Evolutionary conservation across 2,888 invertebrate genomes (phyloP).

Genomic region (Ommatoiulus sabulosus): DNA sequence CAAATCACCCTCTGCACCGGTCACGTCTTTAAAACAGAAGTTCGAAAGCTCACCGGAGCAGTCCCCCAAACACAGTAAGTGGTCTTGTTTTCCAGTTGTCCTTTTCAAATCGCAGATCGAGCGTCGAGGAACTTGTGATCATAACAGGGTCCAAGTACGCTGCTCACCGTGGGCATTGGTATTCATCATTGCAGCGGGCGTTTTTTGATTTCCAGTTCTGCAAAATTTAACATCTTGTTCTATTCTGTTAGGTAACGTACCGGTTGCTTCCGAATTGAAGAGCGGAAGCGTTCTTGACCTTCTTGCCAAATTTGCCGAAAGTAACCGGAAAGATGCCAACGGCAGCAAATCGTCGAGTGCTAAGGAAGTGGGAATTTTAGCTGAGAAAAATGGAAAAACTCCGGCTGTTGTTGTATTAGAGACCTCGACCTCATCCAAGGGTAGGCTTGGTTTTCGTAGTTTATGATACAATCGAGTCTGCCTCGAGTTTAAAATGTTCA

Average conservation of each 20-base stretch:
- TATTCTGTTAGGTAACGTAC: background rate
- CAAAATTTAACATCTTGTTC: background rate
- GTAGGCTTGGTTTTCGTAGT: background rate
- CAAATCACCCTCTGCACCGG: background rate
- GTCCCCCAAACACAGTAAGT: constrained; percentile 29
- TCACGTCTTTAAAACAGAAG: background rate
- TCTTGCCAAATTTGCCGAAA: constrained; percentile 12
- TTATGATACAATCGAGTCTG: background rate
- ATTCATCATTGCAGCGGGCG: too few relatives aligned
- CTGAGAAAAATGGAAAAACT: background rate
- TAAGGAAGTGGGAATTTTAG: background rate
- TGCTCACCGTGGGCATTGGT: too few relatives aligned
- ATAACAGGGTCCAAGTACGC: too few relatives aligned
- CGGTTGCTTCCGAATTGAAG: constrained; percentile 63
- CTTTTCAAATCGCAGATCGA: background rate
- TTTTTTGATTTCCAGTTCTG: too few relatives aligned
- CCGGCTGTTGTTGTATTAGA: background rate
- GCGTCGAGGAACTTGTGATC: too few relatives aligned
- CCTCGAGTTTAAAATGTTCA: background rate
- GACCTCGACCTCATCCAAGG: background rate
- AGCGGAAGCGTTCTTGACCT: constrained; percentile 64
- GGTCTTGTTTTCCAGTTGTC: background rate
- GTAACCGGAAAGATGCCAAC: background rate
- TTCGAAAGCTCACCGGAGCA: background rate
- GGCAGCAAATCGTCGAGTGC: background rate